Evolutionary conservation across 2,888 invertebrate species (phyloP).

Genomic region (Papilio elwesi): DNA sequence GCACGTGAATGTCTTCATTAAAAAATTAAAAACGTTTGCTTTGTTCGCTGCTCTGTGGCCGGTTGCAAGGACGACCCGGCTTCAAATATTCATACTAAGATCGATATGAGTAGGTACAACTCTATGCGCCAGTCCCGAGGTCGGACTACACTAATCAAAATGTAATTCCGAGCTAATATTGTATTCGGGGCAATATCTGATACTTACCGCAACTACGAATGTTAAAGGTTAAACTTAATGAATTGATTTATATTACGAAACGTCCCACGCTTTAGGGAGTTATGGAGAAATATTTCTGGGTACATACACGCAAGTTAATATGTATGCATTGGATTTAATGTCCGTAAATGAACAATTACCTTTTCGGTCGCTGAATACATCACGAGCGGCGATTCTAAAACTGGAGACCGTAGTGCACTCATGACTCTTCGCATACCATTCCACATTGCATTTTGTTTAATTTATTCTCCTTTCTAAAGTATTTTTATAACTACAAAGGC

Average conservation of each 20-base stretch:
- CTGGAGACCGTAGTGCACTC: neutral
- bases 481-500: neutral
- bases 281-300: slow-evolving; percentile 1
- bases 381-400: neutral
- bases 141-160: slow-evolving; percentile 74
- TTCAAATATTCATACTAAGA: slow-evolving; percentile 81
- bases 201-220: slow-evolving; percentile 49
- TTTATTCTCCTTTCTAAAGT: neutral
- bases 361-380: neutral
- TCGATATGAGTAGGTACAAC: slow-evolving; percentile 72
- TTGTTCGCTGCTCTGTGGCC: slow-evolving; percentile 54
- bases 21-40: slow-evolving; percentile 34
- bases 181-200: slow-evolving; percentile 61
- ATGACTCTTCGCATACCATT: neutral
- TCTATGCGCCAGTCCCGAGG: slow-evolving; percentile 68
- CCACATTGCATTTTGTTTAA: neutral
- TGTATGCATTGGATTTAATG: slow-evolving; percentile 8
- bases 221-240: slow-evolving; percentile 56
- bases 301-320: neutral
- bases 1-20: slow-evolving; percentile 31
- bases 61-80: slow-evolving; percentile 70
- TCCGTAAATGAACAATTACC: neutral
- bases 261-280: neutral
- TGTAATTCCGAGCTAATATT: slow-evolving; percentile 72
- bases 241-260: slow-evolving; percentile 50